Evolutionary conservation across 2,113 vertebrate genomes (phyloP), one percentile per base, ranked within the genome.

Genomic region (Hiodon tergisus): DNA sequence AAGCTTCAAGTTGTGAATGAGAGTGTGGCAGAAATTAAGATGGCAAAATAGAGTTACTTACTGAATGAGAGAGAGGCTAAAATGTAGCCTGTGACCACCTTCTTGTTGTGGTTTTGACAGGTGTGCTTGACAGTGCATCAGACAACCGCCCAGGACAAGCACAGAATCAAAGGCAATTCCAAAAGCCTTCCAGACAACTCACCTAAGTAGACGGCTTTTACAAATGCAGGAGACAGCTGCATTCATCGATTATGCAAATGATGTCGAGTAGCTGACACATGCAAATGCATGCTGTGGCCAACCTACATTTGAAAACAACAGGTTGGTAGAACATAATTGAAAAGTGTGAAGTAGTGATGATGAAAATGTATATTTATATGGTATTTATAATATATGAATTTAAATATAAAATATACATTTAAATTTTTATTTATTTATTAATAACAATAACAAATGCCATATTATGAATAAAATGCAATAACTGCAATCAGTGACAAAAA

Each of bases 1-100:
- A 11, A 50, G 6, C 11, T 52, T 52, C 8, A 54, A n/a, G 50
- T 17, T 69, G 14, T 54, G 67, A 51, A 1, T 54, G 67, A 52
- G 11, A 52, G 67, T 14, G 7, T 11, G 8, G 48, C 63, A 6
- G 10, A 2, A 14, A n/a, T 14, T n/a, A 48, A 17, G 67, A 52
- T 54, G 46, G 46, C n/a, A 53, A 5, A 53, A 9, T 9, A 11
- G 58, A 59, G 3, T 14, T 3, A 63, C 61, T n/a, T 53, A 73
- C 78, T 81, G 72, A 76, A 69, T 60, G 71, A 68, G 70, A 14
- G 81, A 87, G 78, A 79, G 81, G 11, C 78, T 8, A 57, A 57
- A 57, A 11, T 8, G 55, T 11, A 6, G 11, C 9, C 9, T 9
- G 9, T 59, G 58, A 14, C 9, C 4, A 9, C 14, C 58, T 11